Evolutionary conservation across 2,888 invertebrate genomes (phyloP), one percentile per base, ranked within the genome.

Genomic region (Troilus luridus): DNA sequence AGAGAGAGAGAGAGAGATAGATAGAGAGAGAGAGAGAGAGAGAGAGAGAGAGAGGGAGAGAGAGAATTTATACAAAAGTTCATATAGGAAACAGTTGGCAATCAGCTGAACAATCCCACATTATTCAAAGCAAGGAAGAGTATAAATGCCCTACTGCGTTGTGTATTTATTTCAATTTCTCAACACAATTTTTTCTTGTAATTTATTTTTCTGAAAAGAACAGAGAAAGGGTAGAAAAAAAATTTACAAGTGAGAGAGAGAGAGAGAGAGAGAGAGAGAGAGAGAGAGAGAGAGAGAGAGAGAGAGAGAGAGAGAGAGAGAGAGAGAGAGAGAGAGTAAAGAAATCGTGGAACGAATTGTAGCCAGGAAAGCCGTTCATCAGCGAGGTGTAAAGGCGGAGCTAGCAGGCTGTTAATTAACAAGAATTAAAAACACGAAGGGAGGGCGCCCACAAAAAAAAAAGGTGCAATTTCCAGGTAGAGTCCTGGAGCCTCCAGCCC

Each of bases 351-450:
- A 81, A 81, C 54, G 81, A 81, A 81, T 81, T 81, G 81, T 54
- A 81, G 54, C 21, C 54, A 21, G 81, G 21, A 56, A 56, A 14
- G 81, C 54, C 81, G 81, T 81, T 81, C 81, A 81, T 81, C 81
- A 81, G 54, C 81, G 81, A 41, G 81, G 81, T 81, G 81, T 81
- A 81, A 56, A 54, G 81, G 81, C 54, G 88, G 62, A 24, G 59
- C n/a, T 59, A 56, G 88, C 88, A 19, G 81, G 88, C 88, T 54
- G 81, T 91, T 91, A 91, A 91, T 91, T 91, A 91, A 91, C 91
- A 90, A 88, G 91, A 91, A 91, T 91, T 91, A 91, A 88, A 90
- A 90, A 64, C 88, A 62, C 64, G 59, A 85, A 67, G 59, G 91
- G 81, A 88, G 85, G 58, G 56, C 85, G 24, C 41, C 56, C 27